Evolutionary conservation across 2,113 vertebrate genomes (phyloP).

Genomic region (Callipepla squamata): DNA sequence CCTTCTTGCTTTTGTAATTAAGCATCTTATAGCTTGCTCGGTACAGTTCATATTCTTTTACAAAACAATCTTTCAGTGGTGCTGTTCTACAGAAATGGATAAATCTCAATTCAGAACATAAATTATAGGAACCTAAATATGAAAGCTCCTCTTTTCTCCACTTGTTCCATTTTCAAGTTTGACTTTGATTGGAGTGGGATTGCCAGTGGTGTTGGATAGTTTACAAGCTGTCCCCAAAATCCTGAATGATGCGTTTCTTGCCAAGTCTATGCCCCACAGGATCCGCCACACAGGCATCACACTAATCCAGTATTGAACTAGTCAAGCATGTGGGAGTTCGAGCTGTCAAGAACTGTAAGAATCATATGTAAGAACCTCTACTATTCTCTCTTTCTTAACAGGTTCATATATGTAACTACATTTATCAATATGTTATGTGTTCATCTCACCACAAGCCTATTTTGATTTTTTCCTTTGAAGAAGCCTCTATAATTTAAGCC

Average conservation of each 20-base stretch:
- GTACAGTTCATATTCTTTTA: neutral
- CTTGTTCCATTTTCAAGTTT: neutral
- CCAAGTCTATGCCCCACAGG: constrained; percentile 8
- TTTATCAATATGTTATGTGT: constrained; percentile 46
- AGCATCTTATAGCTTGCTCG: neutral
- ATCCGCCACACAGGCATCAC: constrained; percentile 45
- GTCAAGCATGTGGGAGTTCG: constrained; percentile 66
- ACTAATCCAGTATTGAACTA: constrained; percentile 75
- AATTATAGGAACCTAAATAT: neutral
- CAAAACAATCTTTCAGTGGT: neutral
- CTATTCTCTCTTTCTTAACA: constrained; percentile 43
- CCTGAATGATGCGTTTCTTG: constrained; percentile 10
- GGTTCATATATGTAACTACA: constrained; percentile 50
- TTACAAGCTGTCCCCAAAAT: constrained; percentile 46
- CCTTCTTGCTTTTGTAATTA: neutral
- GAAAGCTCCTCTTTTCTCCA: rapidly evolving
- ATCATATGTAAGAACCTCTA: constrained; percentile 45
- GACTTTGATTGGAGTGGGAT: constrained; percentile 21
- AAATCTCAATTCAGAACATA: neutral
- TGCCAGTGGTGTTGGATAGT: neutral
- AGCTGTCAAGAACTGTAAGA: constrained; percentile 72
- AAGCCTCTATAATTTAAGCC: neutral
- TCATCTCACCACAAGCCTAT: constrained; percentile 20
- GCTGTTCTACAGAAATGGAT: neutral
- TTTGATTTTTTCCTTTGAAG: constrained; percentile 48